Base-by-base conservation (phyloP, 2,888 invertebrate species). In the Lepetodrilus schrolli region DNA sequence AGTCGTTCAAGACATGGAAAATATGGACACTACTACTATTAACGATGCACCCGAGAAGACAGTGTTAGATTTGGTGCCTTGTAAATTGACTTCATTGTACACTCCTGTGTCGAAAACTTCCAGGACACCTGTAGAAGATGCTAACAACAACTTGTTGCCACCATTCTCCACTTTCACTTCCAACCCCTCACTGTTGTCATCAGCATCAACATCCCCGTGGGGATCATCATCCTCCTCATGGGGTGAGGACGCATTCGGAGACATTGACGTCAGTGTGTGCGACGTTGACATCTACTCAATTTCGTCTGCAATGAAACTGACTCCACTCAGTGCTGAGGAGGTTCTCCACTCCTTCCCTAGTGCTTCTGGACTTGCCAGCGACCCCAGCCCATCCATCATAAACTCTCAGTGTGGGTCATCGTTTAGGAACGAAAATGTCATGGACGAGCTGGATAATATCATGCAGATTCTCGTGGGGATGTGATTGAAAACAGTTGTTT, bases 391-490 rank as follows among this genome's bases (percentile, higher is more conserved):
- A 74, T 79, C 80, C 47, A 74, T 84, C 17, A 69, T 78, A 20
- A 77, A 77, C 66, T 77, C 81, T 23, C 72, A 70, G 30, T 74
- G 68, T 71, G 51, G 68, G 49, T 79, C 82, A 1, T 81, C 80
- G 49, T 85, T 84, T 76, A 84, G 83, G 78, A 78, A 78, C 26
- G 88, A 89, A 69, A 88, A 91, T 78, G 88, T 90, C 68, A 91
- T 92, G 49, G 92, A 91, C 80, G 92, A 92, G 81, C 90, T 92
- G 89, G 92, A 93, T 85, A 93, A 93, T 89, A 93, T 94, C 90
- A 93, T 94, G 93, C 93, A 94, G 90, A 93, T 94, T 87, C 92
- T 94, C 89, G 94, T 94, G 88, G 94, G 94, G 83, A 87, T 88
- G 79, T 88, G 70, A 77, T 34, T n/a, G 26, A 21, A 69, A 58